Evolutionary conservation across 2,888 invertebrate genomes (phyloP).

Genomic region (Drosophila nr. perissopoda): DNA sequence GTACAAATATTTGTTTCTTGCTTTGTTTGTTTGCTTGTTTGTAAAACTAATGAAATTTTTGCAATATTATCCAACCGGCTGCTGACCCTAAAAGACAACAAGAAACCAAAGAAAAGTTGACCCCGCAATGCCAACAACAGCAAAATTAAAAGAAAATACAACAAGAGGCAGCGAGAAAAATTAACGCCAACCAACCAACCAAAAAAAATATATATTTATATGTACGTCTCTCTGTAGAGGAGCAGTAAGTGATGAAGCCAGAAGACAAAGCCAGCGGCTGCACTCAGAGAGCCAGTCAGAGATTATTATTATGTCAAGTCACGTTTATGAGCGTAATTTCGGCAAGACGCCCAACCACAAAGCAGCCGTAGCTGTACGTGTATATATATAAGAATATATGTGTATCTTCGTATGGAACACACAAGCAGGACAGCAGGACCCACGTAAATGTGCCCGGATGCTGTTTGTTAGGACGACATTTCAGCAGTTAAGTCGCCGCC

Average conservation of each 20-base stretch:
- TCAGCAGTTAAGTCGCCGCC: constrained; percentile 75
- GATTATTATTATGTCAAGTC: constrained; percentile 85
- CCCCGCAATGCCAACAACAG: constrained; percentile 43
- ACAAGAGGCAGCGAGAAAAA: constrained; percentile 57
- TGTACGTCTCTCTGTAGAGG: constrained; percentile 5
- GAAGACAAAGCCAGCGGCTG: constrained; percentile 63
- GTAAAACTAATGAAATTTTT: constrained; percentile 78
- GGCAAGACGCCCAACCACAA: constrained; percentile 61
- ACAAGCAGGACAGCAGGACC: constrained; percentile 7
- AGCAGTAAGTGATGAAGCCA: constrained; percentile 27
- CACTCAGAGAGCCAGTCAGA: constrained; percentile 62
- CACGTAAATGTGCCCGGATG: constrained; percentile 48
- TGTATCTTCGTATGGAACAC: not conserved
- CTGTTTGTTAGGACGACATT: constrained; percentile 72
- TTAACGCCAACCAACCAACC: constrained; percentile 63
- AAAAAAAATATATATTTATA: constrained; percentile 8
- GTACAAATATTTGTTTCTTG: constrained; percentile 77
- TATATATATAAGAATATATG: constrained; percentile 1
- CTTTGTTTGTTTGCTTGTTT: constrained; percentile 79
- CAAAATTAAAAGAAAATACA: constrained; percentile 57
- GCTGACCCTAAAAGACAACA: constrained; percentile 64
- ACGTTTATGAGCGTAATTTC: constrained; percentile 84
- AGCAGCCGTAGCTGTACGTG: constrained; percentile 29
- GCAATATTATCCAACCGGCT: constrained; percentile 74
- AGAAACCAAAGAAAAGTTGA: constrained; percentile 45